phyloP scores from a whole-genome alignment of 2,888 invertebrate species.

The Cephonodes hylas region DNA sequence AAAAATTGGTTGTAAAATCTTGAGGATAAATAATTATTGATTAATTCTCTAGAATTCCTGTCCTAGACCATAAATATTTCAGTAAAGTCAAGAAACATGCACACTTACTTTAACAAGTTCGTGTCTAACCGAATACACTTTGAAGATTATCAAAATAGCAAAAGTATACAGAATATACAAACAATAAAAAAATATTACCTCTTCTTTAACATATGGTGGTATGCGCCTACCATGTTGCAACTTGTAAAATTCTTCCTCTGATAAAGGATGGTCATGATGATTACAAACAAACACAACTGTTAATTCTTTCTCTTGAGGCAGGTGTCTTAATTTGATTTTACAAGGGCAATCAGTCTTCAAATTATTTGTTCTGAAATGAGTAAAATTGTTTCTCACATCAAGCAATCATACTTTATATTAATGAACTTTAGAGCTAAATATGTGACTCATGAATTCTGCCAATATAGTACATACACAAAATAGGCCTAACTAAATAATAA shows the following conservation, averaged over 20 bases:
- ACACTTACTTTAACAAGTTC: no score
- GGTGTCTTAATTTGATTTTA: constrained; percentile 43
- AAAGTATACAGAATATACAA: neutral
- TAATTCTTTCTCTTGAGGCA: constrained; percentile 36
- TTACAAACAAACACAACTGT: constrained; percentile 49
- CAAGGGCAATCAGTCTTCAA: constrained; percentile 49
- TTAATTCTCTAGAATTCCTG: no score
- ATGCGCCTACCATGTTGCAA: constrained; percentile 48
- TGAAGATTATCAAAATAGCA: no score
- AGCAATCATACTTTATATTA: neutral
- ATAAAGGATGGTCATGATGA: constrained; percentile 51
- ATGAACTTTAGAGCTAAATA: no score
- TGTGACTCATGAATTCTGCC: no score
- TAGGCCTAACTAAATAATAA: no score
- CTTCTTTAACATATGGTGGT: constrained; percentile 49
- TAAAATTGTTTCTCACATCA: neutral
- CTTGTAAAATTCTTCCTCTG: constrained; percentile 40
- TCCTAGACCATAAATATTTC: no score
- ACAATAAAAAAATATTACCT: constrained; percentile 30
- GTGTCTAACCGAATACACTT: no score
- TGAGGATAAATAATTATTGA: no score
- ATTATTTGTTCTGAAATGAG: constrained; percentile 32
- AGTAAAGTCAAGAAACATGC: no score
- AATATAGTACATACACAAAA: no score
- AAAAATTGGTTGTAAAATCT: no score